Percentiles rank a stretch among this genome's conserved stretches.
Conservation (phyloP, 2,797 vertebrate genomes). For the Falco columbarius region DNA sequence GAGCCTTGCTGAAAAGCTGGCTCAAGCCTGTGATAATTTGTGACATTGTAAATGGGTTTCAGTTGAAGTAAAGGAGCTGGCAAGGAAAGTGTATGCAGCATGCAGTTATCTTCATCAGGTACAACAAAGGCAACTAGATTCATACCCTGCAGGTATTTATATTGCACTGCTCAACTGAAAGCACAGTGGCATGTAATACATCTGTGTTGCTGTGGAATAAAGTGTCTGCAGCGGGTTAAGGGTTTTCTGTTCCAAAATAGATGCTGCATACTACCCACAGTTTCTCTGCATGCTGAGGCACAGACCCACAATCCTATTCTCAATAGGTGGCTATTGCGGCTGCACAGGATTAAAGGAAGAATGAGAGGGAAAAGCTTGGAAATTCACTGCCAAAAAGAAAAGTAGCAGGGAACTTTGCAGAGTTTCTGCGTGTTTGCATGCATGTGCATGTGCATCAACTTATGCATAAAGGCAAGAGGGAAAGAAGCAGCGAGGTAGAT, state of each 20-base stretch:
- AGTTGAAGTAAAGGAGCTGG: constrained; percentile 17
- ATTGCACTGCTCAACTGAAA: constrained; percentile 22
- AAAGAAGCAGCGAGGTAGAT: background rate
- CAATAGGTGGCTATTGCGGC: background rate
- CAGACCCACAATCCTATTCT: background rate
- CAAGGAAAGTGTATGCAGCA: background rate
- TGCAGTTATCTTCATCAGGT: constrained; percentile 38
- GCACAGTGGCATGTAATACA: background rate
- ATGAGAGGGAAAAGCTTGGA: background rate
- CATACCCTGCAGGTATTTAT: constrained; percentile 53
- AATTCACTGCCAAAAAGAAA: background rate
- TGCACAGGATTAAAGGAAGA: background rate
- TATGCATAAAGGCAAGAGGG: background rate
- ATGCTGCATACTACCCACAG: background rate
- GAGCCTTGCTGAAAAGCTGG: background rate
- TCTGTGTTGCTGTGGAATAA: background rate
- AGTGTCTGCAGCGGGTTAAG: background rate
- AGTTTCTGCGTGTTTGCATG: background rate
- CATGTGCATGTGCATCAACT: background rate
- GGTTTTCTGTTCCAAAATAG: background rate
- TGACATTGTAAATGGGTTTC: background rate
- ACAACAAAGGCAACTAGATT: constrained; percentile 44
- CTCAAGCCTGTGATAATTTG: constrained; percentile 20
- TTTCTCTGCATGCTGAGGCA: constrained; percentile 1
- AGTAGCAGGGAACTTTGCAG: background rate